Base-by-base conservation (phyloP, 2,113 vertebrate genomes). In the Coptodon bakossiorum region DNA sequence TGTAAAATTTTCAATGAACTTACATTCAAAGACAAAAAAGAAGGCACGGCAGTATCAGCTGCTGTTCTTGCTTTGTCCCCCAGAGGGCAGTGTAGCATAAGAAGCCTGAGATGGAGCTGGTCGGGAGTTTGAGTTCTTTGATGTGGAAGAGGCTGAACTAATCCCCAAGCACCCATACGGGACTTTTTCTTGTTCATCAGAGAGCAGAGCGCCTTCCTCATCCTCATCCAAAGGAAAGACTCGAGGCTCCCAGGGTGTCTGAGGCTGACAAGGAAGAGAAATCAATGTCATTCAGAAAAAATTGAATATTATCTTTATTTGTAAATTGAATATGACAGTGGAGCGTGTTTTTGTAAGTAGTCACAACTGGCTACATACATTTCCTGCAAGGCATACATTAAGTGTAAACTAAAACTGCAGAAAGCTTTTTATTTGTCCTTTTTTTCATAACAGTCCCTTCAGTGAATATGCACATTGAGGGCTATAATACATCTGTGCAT, bases 11-110 rank as follows among this genome's bases (percentile, higher is more conserved):
- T 43, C 45, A 76, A 11, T 48, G 71, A 9, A 31, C 68, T 80
- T 82, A 95, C 93, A 97, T 85, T 11, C 96, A 48, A 73, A 68
- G 36, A 73, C 22, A 27, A 76, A 43, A 40, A 48, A 48, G 14
- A 27, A 79, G 85, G 79, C 92, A 90, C 83, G 29, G 96, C 91
- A 80, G 45, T 94, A 94, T 98, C 97, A 98, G 97, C 86, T 96
- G 94, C 63, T 73, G 68, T 43, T 63, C 85, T 31, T 8, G 9
- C 11, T 68, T 27, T 89, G 87, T 86, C 91, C 94, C 90, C 24
- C 34, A 86, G 94, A 76, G 36, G 90, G 90, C 86, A 61, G 68
- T 43, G 88, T 73, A 57, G 83, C 45, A 82, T 82, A 89, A 52
- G 53, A 71, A 11, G 87, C 80, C 10, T 22, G 48, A 85, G 82